phyloP scores from a whole-genome alignment of 53 echinoderm and acorn worm species.

The Holothuria leucospilota region DNA sequence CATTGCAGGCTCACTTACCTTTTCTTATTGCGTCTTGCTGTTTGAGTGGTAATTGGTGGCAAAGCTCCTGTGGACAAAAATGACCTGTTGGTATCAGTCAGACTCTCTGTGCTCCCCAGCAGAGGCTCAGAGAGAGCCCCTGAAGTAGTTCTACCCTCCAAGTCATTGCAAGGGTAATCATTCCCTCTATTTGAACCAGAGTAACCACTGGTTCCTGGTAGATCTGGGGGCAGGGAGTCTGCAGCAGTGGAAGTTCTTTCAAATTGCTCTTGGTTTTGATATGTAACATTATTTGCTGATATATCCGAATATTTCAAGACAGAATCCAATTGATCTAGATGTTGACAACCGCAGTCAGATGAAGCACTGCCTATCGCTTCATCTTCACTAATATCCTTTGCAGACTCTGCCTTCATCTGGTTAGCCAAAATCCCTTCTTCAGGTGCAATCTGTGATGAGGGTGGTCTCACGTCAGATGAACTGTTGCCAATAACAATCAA shows the following conservation, averaged over 20 bases:
- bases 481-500: slow-evolving; percentile 38
- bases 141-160: slow-evolving; percentile 2
- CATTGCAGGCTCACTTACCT: slow-evolving; percentile 45
- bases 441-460: slow-evolving; percentile 11
- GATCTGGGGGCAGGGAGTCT: neutral
- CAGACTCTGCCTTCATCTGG: neutral
- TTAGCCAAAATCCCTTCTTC: too few relatives aligned
- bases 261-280: neutral
- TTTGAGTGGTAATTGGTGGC: slow-evolving; percentile 65
- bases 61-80: slow-evolving; percentile 79
- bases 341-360: slow-evolving; percentile 15
- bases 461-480: slow-evolving; percentile 18
- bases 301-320: slow-evolving; percentile 34
- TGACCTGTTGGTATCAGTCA: slow-evolving; percentile 69
- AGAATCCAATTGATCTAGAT: slow-evolving; percentile 19
- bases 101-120: slow-evolving; percentile 52
- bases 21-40: slow-evolving; percentile 65
- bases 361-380: slow-evolving; percentile 50
- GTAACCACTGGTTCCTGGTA: slow-evolving; percentile 7
- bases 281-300: slow-evolving; percentile 23
- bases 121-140: slow-evolving; percentile 64
- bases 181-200: neutral
- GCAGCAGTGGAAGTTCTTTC: neutral
- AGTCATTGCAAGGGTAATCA: neutral
- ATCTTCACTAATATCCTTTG: slow-evolving; percentile 37